Conservation (phyloP, 1,140 invertebrate genomes). For the Danaus plexippus region DNA sequence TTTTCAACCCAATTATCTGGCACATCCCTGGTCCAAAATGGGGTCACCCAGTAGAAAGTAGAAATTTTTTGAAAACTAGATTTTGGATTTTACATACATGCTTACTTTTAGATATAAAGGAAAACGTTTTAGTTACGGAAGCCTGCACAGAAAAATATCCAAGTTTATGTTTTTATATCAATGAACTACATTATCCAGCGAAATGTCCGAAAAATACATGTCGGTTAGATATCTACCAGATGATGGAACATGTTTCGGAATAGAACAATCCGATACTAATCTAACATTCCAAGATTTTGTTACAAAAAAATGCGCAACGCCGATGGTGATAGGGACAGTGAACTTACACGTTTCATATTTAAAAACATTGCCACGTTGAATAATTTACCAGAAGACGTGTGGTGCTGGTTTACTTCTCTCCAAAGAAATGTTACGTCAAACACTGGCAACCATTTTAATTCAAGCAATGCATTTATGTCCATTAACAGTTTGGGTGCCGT, state of each 20-base stretch:
- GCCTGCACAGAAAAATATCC: slow-evolving; percentile 34
- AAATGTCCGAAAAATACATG: slow-evolving; percentile 51
- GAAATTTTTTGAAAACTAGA: slow-evolving; percentile 25
- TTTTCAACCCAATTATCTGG: slow-evolving; percentile 46
- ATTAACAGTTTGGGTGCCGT: slow-evolving; percentile 47
- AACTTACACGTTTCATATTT: slow-evolving; percentile 43
- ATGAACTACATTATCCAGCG: slow-evolving; percentile 40
- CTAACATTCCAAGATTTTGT: slow-evolving; percentile 41
- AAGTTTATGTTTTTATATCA: slow-evolving; percentile 51
- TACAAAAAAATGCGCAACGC: slow-evolving; percentile 32
- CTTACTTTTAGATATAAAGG: slow-evolving; percentile 40
- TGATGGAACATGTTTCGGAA: slow-evolving; percentile 49
- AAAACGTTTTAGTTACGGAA: slow-evolving; percentile 33
- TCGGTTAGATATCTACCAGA: slow-evolving; percentile 42
- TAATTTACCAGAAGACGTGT: slow-evolving; percentile 30
- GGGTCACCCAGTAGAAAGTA: slow-evolving; percentile 31
- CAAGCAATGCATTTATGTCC: slow-evolving; percentile 16
- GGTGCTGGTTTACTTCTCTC: slow-evolving; percentile 48
- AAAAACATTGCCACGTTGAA: slow-evolving; percentile 43
- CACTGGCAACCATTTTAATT: slow-evolving; percentile 2
- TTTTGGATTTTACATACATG: slow-evolving; percentile 39
- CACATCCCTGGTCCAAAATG: slow-evolving; percentile 51
- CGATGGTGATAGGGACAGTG: slow-evolving; percentile 33
- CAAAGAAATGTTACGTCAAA: too few species aligned
- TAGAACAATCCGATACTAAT: slow-evolving; percentile 32